These are phyloP conservation scores for Drosophila rhopaloa DNA, from an alignment of 1,140 invertebrate genomes.

Conservation along the genomic window DNA sequence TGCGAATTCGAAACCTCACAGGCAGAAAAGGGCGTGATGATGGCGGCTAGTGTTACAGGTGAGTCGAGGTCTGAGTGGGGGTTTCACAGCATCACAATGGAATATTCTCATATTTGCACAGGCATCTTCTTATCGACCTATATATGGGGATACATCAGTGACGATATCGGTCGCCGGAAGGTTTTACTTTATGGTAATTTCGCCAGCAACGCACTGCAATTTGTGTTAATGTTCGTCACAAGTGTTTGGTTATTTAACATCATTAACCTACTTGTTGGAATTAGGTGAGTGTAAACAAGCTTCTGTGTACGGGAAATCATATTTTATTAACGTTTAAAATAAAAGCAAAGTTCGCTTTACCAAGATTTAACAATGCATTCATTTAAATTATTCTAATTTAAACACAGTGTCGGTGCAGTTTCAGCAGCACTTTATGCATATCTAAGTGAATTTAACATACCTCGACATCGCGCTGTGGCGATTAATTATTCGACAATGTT, in stretches of 20 bases:
- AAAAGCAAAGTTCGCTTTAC: too few relatives aligned
- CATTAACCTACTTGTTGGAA: slow-evolving; percentile 86
- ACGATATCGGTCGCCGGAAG: slow-evolving; percentile 85
- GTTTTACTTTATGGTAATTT: slow-evolving; percentile 84
- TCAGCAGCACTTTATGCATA: slow-evolving; percentile 86
- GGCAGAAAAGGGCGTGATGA: slow-evolving; percentile 74
- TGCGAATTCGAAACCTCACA: slow-evolving; percentile 84
- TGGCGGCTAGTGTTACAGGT: slow-evolving; percentile 84
- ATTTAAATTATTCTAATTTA: not conserved
- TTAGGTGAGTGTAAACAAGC: slow-evolving; percentile 85
- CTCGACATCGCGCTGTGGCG: slow-evolving; percentile 81
- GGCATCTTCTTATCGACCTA: slow-evolving; percentile 84
- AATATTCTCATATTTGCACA: slow-evolving; percentile 15
- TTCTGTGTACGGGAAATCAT: too few relatives aligned
- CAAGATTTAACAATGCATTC: not conserved
- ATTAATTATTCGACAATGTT: slow-evolving; percentile 83
- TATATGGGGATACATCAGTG: slow-evolving; percentile 86
- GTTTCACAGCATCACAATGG: slow-evolving; percentile 9
- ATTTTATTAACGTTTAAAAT: too few relatives aligned
- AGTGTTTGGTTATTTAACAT: slow-evolving; percentile 86
- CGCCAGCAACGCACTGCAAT: slow-evolving; percentile 52
- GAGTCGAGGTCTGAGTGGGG: slow-evolving; percentile 22
- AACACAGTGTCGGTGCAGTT: slow-evolving; percentile 85
- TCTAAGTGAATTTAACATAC: slow-evolving; percentile 86
- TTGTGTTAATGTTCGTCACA: slow-evolving; percentile 86